These are phyloP conservation scores for Idaea biselata DNA, from an alignment of 2,888 invertebrate species.

Conservation along the genomic window DNA sequence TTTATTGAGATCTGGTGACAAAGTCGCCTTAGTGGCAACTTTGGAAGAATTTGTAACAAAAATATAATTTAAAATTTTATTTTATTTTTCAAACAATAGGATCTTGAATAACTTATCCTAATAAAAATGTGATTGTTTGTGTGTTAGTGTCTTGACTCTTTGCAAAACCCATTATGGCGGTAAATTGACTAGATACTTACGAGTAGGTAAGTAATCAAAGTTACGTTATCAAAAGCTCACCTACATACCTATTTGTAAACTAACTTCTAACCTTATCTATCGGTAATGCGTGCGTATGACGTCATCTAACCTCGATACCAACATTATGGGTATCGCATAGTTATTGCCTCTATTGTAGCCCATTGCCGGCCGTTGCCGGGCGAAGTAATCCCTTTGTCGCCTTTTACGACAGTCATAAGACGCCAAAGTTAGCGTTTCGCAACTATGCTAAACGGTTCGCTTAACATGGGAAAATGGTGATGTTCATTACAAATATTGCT, in stretches of 20 bases:
- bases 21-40: not conserved
- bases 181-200: too few relatives aligned
- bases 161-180: too few relatives aligned
- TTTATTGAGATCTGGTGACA: not conserved
- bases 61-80: too few relatives aligned
- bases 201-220: not conserved
- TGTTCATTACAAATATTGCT: not conserved
- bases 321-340: not conserved
- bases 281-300: not conserved
- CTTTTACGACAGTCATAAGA: not conserved
- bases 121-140: too few relatives aligned
- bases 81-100: too few relatives aligned
- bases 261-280: not conserved
- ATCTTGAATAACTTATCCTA: too few relatives aligned
- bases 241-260: not conserved
- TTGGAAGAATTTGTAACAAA: too few relatives aligned
- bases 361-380: not conserved
- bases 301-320: not conserved
- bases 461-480: not conserved
- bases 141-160: too few relatives aligned
- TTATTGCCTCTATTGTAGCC: not conserved
- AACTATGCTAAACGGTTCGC: conserved; percentile 1
- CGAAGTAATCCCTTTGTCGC: not conserved
- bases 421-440: not conserved
- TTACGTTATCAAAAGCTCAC: not conserved